Conservation (phyloP, 2,888 invertebrate genomes). For the Polymixis lichenea region DNA sequence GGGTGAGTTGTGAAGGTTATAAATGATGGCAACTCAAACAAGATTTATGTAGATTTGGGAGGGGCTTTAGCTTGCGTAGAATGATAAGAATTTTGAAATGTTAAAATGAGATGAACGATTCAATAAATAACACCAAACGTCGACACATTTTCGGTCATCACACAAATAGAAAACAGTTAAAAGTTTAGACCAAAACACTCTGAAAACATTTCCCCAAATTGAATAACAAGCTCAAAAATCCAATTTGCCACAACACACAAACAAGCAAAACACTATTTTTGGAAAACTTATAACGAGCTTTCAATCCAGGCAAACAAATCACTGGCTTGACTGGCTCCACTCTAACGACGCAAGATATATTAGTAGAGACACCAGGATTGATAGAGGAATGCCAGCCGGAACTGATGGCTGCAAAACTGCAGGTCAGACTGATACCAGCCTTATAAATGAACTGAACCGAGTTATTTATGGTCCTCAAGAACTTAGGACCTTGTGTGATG, state of each 20-base stretch:
- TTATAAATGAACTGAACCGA: conserved; percentile 66
- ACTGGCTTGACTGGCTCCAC: conserved; percentile 35
- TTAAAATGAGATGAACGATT: not conserved
- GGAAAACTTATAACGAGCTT: conserved; percentile 44
- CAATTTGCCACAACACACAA: not conserved
- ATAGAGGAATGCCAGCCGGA: conserved; percentile 64
- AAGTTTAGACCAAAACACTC: not conserved
- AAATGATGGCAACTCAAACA: conserved; percentile 30
- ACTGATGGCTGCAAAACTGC: conserved; percentile 62
- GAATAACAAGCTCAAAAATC: not conserved
- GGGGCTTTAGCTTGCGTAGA: conserved; percentile 1
- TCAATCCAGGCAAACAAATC: conserved; percentile 46
- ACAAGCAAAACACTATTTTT: conserved; percentile 27
- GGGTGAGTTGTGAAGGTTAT: conserved; percentile 35
- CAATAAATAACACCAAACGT: not conserved
- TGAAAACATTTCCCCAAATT: not conserved
- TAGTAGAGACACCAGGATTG: conserved; percentile 69
- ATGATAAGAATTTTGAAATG: not conserved
- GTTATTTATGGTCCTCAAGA: conserved; percentile 66
- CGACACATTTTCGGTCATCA: not conserved
- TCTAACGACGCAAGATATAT: conserved; percentile 72
- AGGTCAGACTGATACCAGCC: conserved; percentile 54
- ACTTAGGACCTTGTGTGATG: conserved; percentile 16
- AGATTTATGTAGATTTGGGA: conserved; percentile 25
- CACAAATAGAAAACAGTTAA: not conserved